Percentiles rank a stretch among this genome's conserved stretches.
Conservation (phyloP, 2,113 vertebrate species). For the Hucho hucho region DNA sequence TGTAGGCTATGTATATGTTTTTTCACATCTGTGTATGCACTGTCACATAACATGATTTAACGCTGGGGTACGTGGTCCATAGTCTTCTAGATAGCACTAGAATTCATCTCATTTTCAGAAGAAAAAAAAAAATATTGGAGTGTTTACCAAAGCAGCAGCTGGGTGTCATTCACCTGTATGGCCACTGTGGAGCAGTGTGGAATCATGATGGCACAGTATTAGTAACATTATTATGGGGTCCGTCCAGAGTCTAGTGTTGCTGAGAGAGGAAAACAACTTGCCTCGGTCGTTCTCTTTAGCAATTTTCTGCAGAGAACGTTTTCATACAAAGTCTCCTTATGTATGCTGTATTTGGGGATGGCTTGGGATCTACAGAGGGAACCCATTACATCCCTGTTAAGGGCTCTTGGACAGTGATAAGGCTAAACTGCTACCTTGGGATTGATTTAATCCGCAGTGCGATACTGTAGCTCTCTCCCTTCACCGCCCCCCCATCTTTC, state of each 20-base stretch:
- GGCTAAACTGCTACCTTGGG: neutral
- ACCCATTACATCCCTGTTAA: too few relatives aligned
- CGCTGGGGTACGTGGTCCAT: conserved; percentile 56
- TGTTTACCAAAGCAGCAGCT: too few relatives aligned
- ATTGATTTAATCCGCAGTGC: conserved; percentile 1
- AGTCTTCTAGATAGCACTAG: conserved; percentile 20
- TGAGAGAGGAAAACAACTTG: conserved; percentile 1
- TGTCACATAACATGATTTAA: conserved; percentile 45
- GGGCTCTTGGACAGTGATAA: neutral
- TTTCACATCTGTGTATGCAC: neutral
- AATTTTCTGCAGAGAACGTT: neutral
- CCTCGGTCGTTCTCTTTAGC: too few relatives aligned
- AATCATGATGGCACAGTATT: neutral
- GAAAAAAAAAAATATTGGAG: too few relatives aligned
- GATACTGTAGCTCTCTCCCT: neutral
- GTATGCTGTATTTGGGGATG: neutral
- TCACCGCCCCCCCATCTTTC: neutral
- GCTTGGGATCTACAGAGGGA: neutral
- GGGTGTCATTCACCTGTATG: too few relatives aligned
- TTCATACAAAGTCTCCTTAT: neutral
- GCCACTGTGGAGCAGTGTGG: too few relatives aligned
- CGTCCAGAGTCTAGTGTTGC: neutral
- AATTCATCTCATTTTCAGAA: neutral
- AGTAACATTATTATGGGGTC: conserved; percentile 7
- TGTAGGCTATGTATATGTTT: neutral